Percentiles rank a stretch among this genome's conserved stretches.
These are phyloP conservation scores for Epistrophe grossulariae DNA, from an alignment of 2,888 invertebrate genomes.

Conservation along the genomic window DNA sequence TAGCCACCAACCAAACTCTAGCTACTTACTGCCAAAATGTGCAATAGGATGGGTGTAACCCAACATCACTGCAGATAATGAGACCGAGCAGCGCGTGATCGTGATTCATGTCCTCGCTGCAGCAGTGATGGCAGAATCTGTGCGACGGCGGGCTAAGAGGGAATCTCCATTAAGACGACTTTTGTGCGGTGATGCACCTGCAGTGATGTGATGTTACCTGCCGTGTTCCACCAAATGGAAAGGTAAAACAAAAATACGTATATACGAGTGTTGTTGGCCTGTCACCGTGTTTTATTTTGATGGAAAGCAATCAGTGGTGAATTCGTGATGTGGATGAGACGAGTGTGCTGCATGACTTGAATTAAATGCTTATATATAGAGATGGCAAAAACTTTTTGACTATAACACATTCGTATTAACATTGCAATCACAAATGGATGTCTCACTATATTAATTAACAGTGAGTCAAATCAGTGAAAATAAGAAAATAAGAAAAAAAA, in stretches of 20 bases:
- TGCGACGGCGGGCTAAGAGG: conserved; percentile 9
- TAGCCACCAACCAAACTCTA: not conserved
- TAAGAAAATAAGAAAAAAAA: not conserved
- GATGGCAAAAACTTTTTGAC: conserved; percentile 58
- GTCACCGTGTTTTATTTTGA: conserved; percentile 74
- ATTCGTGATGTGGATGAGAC: conserved; percentile 70
- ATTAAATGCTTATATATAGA: conserved; percentile 50
- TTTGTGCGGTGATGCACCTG: conserved; percentile 64
- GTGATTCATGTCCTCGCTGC: conserved; percentile 66
- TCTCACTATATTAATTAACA: conserved; percentile 17
- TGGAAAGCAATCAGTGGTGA: conserved; percentile 73
- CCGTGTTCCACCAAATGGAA: conserved; percentile 62
- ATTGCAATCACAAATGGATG: conserved; percentile 13
- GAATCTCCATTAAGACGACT: conserved; percentile 36
- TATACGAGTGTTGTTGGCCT: conserved; percentile 63
- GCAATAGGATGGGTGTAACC: conserved; percentile 73
- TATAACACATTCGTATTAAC: not conserved
- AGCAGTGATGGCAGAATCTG: not conserved
- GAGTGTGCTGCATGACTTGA: conserved; percentile 70
- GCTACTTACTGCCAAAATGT: conserved; percentile 71
- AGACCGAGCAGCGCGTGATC: conserved; percentile 75
- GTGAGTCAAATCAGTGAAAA: not conserved
- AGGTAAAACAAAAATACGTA: conserved; percentile 39
- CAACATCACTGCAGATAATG: conserved; percentile 71
- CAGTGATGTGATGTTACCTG: conserved; percentile 58